Conservation (phyloP, 1,140 invertebrate species). For the Micrasema minimum region DNA sequence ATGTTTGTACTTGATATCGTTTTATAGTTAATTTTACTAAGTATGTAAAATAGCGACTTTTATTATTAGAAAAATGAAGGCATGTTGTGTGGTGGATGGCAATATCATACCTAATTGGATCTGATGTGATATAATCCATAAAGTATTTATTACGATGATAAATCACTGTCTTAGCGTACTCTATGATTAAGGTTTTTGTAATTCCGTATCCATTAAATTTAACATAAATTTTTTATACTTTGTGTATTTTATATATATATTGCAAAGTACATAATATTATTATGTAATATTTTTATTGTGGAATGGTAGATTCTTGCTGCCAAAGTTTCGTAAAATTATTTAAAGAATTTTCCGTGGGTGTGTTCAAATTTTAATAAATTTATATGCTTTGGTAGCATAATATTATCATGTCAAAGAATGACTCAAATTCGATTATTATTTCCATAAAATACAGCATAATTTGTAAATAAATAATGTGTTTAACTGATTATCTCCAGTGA, state of each 20-base stretch:
- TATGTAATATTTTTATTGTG: not conserved
- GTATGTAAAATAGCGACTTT: not conserved
- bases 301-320: slow-evolving; percentile 7
- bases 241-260: slow-evolving; percentile 3
- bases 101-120: slow-evolving; percentile 36
- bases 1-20: not conserved
- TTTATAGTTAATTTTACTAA: slow-evolving; percentile 28
- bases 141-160: slow-evolving; percentile 29
- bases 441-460: too few relatives aligned
- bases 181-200: slow-evolving; percentile 8
- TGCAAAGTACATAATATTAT: too few relatives aligned
- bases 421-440: too few relatives aligned
- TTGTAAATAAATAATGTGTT: too few relatives aligned
- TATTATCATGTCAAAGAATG: too few relatives aligned
- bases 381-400: not conserved
- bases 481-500: too few relatives aligned
- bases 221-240: not conserved
- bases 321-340: slow-evolving; percentile 15
- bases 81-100: slow-evolving; percentile 2
- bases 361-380: too few relatives aligned
- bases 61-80: not conserved
- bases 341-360: not conserved
- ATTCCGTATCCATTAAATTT: slow-evolving; percentile 10
- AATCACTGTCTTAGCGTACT: slow-evolving; percentile 22
- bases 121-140: slow-evolving; percentile 34